Evolutionary conservation across 2,888 invertebrate genomes (phyloP).

Genomic region (Brachyopa scutellaris): DNA sequence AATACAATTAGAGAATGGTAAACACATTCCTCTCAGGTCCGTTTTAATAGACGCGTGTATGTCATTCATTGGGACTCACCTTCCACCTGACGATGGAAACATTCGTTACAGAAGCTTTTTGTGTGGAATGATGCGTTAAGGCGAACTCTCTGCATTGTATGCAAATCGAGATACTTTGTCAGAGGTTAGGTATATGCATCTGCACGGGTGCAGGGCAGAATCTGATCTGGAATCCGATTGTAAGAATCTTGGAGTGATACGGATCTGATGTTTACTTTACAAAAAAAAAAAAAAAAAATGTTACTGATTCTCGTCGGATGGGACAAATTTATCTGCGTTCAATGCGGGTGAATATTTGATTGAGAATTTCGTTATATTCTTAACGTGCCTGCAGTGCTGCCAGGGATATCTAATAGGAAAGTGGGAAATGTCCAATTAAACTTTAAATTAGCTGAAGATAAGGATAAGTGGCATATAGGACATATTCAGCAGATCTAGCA

Average conservation of each 20-base stretch:
- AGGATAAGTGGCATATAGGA: too few relatives aligned
- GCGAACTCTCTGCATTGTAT: conserved; percentile 53
- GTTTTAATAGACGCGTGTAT: conserved; percentile 25
- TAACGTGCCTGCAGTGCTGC: neutral
- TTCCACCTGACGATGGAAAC: conserved; percentile 33
- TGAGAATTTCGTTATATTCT: conserved; percentile 1
- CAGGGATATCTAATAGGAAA: neutral
- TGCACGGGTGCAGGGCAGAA: neutral
- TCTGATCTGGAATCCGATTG: conserved; percentile 7
- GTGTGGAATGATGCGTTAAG: conserved; percentile 52
- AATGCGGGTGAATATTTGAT: conserved; percentile 32
- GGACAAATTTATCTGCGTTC: conserved; percentile 18
- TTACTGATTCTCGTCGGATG: neutral
- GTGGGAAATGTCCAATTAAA: conserved; percentile 23
- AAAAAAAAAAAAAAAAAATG: neutral
- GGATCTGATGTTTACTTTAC: conserved; percentile 34
- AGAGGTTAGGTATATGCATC: neutral
- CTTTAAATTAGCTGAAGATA: neutral
- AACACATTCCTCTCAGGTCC: conserved; percentile 12
- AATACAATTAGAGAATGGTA: conserved; percentile 46
- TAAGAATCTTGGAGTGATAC: conserved; percentile 27
- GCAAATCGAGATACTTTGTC: conserved; percentile 45
- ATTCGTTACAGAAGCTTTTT: conserved; percentile 55
- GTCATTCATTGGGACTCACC: conserved; percentile 45
- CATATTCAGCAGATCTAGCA: too few relatives aligned